Base-by-base conservation (phyloP, 2,113 vertebrate genomes). In the Xenopus borealis region DNA sequence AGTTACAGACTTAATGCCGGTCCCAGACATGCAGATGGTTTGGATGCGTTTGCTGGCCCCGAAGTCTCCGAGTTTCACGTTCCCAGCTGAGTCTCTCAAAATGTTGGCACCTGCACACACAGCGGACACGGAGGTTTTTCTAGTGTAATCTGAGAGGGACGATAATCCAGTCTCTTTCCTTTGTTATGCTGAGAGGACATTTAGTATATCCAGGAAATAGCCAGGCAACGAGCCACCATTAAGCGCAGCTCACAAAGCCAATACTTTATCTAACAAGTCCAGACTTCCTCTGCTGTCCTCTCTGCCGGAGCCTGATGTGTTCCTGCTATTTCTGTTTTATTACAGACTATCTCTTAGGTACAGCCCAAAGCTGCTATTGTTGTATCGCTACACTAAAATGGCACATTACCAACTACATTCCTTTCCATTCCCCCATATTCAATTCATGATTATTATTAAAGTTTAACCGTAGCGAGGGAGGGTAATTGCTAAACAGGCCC, bases 1-100 rank as follows among this genome's bases (percentile, higher is more conserved):
- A 0, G 94, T 95, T 85, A 96, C 95, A 0, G 95, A 95, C 83
- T 96, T 96, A 83, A 96, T 96, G 45, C 94, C 94, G 2, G 93
- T 96, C 52, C 95, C 95, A 68, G 94, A 95, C 94, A 95, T 95
- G 82, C 94, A 96, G 88, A 96, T 96, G 73, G 95, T 96, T 85
- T 96, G 95, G 85, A 96, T 95, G 50, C 95, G 93, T 85, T 96
- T 96, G 87, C 94, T 96, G 85, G 95, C 95, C 53, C 95, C 95
- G 62, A 96, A 96, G 82, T 96, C 95, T 80, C 95, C 94, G 27
- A 96, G 92, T 84, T 96, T 96, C 76, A 96, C 91, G 67, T 96
- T 96, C 82, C 95, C 95, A 10, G 92, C 90, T 46, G 94, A 95
- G 84, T 96, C 94, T 82, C 95, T 89, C 85, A 96, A 84, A 84